phyloP scores from a whole-genome alignment of 1,140 invertebrate species.

The Teleopsis dalmanni region DNA sequence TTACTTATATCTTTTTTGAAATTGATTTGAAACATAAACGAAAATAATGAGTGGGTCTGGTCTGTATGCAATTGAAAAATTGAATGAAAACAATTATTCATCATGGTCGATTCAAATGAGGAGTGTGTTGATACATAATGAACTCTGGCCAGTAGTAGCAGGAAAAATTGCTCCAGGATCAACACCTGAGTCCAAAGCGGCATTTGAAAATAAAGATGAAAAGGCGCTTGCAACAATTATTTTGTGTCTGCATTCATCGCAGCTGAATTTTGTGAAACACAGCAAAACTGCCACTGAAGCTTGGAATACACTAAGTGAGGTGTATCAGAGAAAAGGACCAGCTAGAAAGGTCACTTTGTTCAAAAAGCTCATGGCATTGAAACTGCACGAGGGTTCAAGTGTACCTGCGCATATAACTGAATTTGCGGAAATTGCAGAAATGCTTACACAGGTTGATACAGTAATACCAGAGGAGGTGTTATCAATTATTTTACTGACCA shows the following conservation, averaged over 20 bases:
- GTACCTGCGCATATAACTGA: neutral
- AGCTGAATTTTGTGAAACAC: constrained; percentile 2
- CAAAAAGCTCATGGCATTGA: neutral
- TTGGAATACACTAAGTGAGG: constrained; percentile 1
- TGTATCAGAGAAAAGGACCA: constrained; percentile 2
- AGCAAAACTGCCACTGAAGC: neutral
- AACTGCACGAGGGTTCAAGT: neutral
- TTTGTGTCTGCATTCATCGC: neutral
- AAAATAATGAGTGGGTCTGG: constrained; percentile 1
- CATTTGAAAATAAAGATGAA: neutral
- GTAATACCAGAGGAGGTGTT: constrained; percentile 11
- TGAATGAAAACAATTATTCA: constrained; percentile 11
- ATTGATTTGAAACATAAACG: constrained; percentile 2
- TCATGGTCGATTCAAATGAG: constrained; percentile 14
- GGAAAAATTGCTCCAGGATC: neutral
- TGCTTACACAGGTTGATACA: constrained; percentile 6
- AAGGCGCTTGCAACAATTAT: constrained; percentile 1
- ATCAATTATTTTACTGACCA: constrained; percentile 2
- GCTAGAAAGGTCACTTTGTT: constrained; percentile 4
- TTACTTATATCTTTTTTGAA: constrained; percentile 6
- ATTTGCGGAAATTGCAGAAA: neutral
- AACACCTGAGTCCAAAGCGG: neutral
- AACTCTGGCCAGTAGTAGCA: constrained; percentile 5
- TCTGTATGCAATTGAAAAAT: constrained; percentile 10
- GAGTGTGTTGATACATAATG: constrained; percentile 10